A percentile compares a stretch with the other conserved stretches of the same genome.
phyloP scores from a whole-genome alignment of 1,140 invertebrate genomes.

The Lepidurus packardi region DNA sequence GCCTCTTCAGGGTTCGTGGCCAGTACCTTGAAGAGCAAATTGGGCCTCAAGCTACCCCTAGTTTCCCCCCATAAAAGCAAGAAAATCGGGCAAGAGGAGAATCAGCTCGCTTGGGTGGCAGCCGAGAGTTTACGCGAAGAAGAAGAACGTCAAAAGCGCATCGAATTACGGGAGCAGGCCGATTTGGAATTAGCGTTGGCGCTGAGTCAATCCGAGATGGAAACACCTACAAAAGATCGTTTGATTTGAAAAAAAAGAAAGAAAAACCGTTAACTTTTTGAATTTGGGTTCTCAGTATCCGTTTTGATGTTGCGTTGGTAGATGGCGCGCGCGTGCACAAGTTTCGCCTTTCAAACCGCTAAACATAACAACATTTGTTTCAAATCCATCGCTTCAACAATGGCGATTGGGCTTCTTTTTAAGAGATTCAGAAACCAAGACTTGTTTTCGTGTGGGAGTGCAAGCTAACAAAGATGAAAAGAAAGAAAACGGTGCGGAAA shows the following conservation, averaged over 20 bases:
- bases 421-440: neutral
- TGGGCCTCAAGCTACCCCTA: conserved; percentile 32
- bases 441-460: neutral
- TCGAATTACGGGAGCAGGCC: conserved; percentile 43
- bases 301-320: too few species aligned
- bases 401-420: neutral
- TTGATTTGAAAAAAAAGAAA: neutral
- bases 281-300: neutral
- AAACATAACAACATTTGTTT: too few species aligned
- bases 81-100: conserved; percentile 40
- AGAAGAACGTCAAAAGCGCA: conserved; percentile 41
- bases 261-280: neutral
- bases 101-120: conserved; percentile 46
- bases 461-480: neutral
- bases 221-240: neutral
- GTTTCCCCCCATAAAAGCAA: conserved; percentile 33
- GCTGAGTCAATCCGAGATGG: conserved; percentile 39
- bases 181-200: conserved; percentile 46
- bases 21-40: conserved; percentile 16
- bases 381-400: too few species aligned
- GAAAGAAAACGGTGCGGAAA: neutral
- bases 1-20: conserved; percentile 24
- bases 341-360: too few species aligned
- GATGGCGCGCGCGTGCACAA: too few species aligned
- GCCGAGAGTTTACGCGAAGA: conserved; percentile 44